phyloP scores from a whole-genome alignment of 30 jellyfish, hydroid and myxozoan genomes.

The Chrysaora quinquecirrha region DNA sequence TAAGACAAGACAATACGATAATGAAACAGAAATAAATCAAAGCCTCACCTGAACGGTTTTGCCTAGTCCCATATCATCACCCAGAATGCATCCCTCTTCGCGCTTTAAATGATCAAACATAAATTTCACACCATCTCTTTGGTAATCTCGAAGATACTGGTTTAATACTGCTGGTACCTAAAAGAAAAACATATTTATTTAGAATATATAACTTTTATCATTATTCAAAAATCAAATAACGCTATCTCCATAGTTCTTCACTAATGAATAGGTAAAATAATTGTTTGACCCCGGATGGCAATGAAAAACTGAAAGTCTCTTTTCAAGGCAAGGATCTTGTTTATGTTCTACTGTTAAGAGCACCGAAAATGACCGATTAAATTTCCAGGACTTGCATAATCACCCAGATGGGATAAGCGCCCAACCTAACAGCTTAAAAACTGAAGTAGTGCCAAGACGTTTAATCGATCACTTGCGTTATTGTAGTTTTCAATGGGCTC shows the following conservation, averaged over 20 bases:
- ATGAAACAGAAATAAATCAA: too few species aligned
- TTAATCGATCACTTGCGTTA: too few species aligned
- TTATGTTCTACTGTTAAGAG: neutral
- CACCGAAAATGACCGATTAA: too few species aligned
- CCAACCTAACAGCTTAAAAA: too few species aligned
- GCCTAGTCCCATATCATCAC: slow-evolving; percentile 93
- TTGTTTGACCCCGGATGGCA: neutral
- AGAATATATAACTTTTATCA: neutral
- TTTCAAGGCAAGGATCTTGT: neutral
- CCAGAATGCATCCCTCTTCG: slow-evolving; percentile 74
- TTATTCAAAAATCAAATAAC: neutral
- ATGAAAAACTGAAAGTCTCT: neutral
- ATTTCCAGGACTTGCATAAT: too few species aligned
- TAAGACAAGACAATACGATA: too few species aligned
- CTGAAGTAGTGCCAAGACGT: too few species aligned
- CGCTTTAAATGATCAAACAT: slow-evolving; percentile 24
- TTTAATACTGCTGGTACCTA: slow-evolving; percentile 80
- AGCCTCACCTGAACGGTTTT: slow-evolving; percentile 86
- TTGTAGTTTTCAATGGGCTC: too few species aligned
- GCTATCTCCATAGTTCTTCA: neutral
- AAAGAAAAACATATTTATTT: neutral
- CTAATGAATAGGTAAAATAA: neutral
- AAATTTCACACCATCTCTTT: slow-evolving; percentile 73
- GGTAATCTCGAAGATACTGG: slow-evolving; percentile 78
- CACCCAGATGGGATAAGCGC: too few species aligned